phyloP scores from a whole-genome alignment of 64 coral and sea anemone species.

The Catalaphyllia jardinei region DNA sequence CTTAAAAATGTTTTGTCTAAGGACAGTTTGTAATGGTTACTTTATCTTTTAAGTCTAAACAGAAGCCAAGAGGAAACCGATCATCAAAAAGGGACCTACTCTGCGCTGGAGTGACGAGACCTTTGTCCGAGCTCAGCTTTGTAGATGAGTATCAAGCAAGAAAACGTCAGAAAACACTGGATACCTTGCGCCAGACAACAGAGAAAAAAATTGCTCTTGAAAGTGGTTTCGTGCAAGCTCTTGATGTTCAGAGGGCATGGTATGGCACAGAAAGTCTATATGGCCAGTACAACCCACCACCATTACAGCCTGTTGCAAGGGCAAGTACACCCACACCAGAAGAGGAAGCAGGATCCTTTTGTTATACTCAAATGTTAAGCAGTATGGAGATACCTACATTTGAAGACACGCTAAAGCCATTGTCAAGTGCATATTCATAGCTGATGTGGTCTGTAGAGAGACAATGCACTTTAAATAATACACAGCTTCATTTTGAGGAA shows the following conservation, averaged over 20 bases:
- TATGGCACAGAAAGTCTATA: slow-evolving; percentile 58
- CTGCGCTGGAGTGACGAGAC: slow-evolving; percentile 88
- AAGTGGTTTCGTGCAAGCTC: slow-evolving; percentile 10
- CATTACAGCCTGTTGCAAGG: slow-evolving; percentile 72
- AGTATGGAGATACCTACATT: slow-evolving; percentile 96
- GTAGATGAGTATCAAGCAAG: slow-evolving; percentile 57
- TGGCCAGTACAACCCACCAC: slow-evolving; percentile 35
- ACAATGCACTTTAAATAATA: not conserved
- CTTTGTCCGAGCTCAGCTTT: slow-evolving; percentile 33
- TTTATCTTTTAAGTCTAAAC: slow-evolving; percentile 52
- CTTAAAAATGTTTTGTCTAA: not conserved
- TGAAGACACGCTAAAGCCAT: slow-evolving; percentile 93
- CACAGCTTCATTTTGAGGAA: not conserved
- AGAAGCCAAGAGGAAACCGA: slow-evolving; percentile 78
- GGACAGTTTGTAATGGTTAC: not conserved
- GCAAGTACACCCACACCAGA: slow-evolving; percentile 75
- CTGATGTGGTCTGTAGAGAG: not conserved
- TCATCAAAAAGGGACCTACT: slow-evolving; percentile 89
- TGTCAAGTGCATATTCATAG: slow-evolving; percentile 31
- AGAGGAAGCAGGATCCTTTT: slow-evolving; percentile 31
- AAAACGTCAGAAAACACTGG: slow-evolving; percentile 51
- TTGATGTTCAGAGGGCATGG: slow-evolving; percentile 54
- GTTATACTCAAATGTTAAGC: slow-evolving; percentile 79
- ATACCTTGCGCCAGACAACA: slow-evolving; percentile 56
- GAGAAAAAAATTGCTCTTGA: slow-evolving; percentile 51